These are phyloP conservation scores for Camponotus pennsylvanicus DNA, from an alignment of 1,140 invertebrate genomes.

Conservation along the genomic window DNA sequence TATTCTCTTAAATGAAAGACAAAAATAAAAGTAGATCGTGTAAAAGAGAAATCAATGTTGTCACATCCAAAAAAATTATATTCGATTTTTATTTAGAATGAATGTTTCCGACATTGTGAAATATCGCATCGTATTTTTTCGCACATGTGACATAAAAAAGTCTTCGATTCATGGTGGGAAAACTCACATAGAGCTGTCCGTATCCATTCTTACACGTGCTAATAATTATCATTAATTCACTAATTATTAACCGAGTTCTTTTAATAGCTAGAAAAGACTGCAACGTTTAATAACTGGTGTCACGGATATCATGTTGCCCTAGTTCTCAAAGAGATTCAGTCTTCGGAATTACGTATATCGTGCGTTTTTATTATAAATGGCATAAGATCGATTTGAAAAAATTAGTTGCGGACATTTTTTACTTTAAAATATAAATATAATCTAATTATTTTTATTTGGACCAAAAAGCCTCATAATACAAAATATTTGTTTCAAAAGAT, in stretches of 20 bases:
- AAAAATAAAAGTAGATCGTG: neutral
- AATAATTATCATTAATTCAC: conserved; percentile 80
- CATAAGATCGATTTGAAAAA: neutral
- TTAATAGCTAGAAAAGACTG: conserved; percentile 76
- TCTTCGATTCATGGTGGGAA: conserved; percentile 67
- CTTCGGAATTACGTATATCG: conserved; percentile 61
- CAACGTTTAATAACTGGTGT: conserved; percentile 78
- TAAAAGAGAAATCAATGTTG: neutral
- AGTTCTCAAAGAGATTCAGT: conserved; percentile 80
- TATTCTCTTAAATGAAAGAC: neutral
- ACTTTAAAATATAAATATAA: neutral
- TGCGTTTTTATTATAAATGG: conserved; percentile 26
- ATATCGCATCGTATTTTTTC: conserved; percentile 4
- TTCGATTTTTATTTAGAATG: neutral
- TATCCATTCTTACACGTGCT: conserved; percentile 70
- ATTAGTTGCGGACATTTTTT: neutral
- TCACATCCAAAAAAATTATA: neutral
- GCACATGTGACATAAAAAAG: conserved; percentile 59
- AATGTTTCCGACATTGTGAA: neutral
- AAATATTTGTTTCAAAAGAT: conserved; percentile 17
- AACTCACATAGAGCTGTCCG: conserved; percentile 58
- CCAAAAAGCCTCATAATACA: neutral
- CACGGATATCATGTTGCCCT: conserved; percentile 81
- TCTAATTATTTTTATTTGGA: neutral
- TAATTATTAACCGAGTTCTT: conserved; percentile 77